phyloP scores from a whole-genome alignment of 1,140 invertebrate species.

The Lasioglossum albipes region DNA sequence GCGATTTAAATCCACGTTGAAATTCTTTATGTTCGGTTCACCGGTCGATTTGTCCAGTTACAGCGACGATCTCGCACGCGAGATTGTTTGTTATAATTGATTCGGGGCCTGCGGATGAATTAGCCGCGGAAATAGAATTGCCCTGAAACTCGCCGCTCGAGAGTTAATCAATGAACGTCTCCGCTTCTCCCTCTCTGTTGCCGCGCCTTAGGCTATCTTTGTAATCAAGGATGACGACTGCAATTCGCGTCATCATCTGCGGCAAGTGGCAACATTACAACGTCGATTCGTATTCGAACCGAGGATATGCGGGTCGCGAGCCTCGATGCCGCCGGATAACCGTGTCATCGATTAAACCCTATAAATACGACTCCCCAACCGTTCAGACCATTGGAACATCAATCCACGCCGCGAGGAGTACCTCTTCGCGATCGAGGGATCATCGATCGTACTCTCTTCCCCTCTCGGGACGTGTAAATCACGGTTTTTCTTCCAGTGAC shows the following conservation, averaged over 20 bases:
- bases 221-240: constrained; percentile 46
- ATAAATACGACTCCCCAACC: constrained; percentile 39
- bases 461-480: neutral
- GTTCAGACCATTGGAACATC: constrained; percentile 15
- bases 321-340: constrained; percentile 42
- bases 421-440: neutral
- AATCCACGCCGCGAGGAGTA: neutral
- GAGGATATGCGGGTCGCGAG: constrained; percentile 47
- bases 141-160: neutral
- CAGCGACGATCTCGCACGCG: neutral
- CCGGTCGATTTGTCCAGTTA: neutral
- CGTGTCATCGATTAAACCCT: constrained; percentile 59
- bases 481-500: too few relatives aligned
- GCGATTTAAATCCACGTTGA: neutral
- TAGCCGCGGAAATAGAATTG: constrained; percentile 48
- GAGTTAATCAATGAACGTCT: constrained; percentile 43
- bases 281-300: constrained; percentile 30
- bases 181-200: neutral
- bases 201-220: constrained; percentile 44
- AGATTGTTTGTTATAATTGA: constrained; percentile 44
- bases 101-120: constrained; percentile 27
- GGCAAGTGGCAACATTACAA: constrained; percentile 50
- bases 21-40: neutral
- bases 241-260: constrained; percentile 55
- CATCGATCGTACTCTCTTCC: neutral